These are phyloP conservation scores for Kryptolebias ocellatus DNA, from an alignment of 2,797 vertebrate species.

Conservation along the genomic window DNA sequence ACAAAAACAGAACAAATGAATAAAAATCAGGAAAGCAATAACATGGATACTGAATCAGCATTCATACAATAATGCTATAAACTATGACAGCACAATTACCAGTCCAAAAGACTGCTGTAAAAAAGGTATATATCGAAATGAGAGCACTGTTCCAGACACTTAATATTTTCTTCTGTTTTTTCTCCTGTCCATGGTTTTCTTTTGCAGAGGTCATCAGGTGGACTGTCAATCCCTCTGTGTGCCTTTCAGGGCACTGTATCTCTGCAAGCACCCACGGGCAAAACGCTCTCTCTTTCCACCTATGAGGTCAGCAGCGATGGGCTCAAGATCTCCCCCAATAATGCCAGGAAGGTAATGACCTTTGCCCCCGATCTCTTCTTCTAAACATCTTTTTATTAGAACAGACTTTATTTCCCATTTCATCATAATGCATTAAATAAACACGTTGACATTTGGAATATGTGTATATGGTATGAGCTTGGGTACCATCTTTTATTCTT, in stretches of 20 bases:
- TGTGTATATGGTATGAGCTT: not conserved
- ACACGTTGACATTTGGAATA: conserved; percentile 2
- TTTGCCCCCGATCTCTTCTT: not conserved
- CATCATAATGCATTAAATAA: not conserved
- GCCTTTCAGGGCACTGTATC: conserved; percentile 97
- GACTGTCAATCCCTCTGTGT: conserved; percentile 91
- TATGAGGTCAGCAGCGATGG: conserved; percentile 97
- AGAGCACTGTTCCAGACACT: not conserved
- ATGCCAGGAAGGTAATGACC: conserved; percentile 82
- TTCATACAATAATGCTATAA: not conserved
- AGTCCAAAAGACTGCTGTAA: not conserved
- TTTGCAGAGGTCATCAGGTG: conserved; percentile 84
- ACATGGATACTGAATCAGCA: no score
- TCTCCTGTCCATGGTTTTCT: conserved; percentile 12
- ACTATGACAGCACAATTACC: not conserved
- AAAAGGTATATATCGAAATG: not conserved
- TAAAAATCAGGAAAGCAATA: no score
- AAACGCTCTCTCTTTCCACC: conserved; percentile 95
- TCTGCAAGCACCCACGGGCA: conserved; percentile 93
- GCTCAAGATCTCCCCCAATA: conserved; percentile 87
- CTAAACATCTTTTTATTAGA: not conserved
- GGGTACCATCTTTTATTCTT: no score
- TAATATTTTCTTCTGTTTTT: not conserved
- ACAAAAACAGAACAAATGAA: no score
- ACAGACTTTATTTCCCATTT: not conserved